A percentile compares a stretch with the other conserved stretches of the same genome.
These are phyloP conservation scores for Cyclina sinensis DNA, from an alignment of 1,140 invertebrate genomes.

Conservation along the genomic window DNA sequence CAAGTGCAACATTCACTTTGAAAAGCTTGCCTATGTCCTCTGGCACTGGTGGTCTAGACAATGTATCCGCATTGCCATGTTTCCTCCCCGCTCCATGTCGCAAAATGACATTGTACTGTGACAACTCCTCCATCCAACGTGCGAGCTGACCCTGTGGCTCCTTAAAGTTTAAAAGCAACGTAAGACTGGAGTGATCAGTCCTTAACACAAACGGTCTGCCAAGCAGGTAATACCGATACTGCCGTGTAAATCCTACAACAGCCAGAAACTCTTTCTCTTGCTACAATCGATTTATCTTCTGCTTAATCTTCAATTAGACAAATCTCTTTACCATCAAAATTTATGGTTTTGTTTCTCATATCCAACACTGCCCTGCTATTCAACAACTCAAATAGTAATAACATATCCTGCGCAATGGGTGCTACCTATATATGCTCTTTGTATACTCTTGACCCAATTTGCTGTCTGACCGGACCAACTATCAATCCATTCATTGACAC, in stretches of 20 bases:
- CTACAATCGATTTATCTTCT: background rate
- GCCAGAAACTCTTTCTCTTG: slow-evolving; percentile 27
- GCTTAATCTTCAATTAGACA: background rate
- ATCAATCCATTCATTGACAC: slow-evolving; percentile 19
- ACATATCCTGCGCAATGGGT: slow-evolving; percentile 26
- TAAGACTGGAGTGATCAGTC: slow-evolving; percentile 28
- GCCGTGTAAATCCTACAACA: slow-evolving; percentile 26
- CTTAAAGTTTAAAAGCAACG: slow-evolving; percentile 45
- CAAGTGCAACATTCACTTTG: no score
- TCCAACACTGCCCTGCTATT: background rate
- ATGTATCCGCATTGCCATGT: no score
- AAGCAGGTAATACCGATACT: no score
- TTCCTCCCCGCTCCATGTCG: slow-evolving; percentile 69
- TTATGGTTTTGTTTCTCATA: background rate
- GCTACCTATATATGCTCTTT: slow-evolving; percentile 5
- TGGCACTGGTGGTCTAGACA: no score
- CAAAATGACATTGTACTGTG: no score
- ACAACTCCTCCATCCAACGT: no score
- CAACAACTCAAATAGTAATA: slow-evolving; percentile 20
- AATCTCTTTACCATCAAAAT: background rate
- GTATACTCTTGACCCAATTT: background rate
- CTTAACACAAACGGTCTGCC: background rate
- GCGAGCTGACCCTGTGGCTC: slow-evolving; percentile 70
- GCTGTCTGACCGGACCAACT: slow-evolving; percentile 1
- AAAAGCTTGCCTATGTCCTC: slow-evolving; percentile 69